Evolutionary conservation across 1,140 invertebrate species (phyloP), one percentile per base, ranked within the genome.

Genomic region (Rhagoletis zephyria): DNA sequence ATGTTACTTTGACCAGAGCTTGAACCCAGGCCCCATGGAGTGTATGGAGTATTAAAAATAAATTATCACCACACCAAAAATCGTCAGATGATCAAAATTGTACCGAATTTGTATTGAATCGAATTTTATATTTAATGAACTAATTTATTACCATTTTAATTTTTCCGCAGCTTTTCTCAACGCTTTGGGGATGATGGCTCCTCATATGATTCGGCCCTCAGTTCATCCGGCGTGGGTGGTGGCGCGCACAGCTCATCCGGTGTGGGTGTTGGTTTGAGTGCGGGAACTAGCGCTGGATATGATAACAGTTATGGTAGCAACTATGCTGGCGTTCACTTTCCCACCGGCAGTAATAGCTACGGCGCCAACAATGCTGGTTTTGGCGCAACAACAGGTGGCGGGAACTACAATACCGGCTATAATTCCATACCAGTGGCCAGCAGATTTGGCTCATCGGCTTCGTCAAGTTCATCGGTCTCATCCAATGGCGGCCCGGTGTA

Each of bases 381-480:
- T 5, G 51, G 1, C 2, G 10, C 51, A 56, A 16, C 10, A 10
- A 10, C 42, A 70, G 14, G 16, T 42, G 0, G n/a, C 40, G 40
- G 40, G 12, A 45, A 45, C 45, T 45, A 74, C 42, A n/a, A 56
- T 56, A 56, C 51, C 10, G 51, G 51, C 51, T 56, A 5, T 30
- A 56, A 14, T 12, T 3, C 14, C 3, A 42, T 59, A 56, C 45
- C 45, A 67, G 5, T n/a, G 7, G 48, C 2, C 40, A 81, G 16
- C 16, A 67, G 30, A 67, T 67, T 67, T 67, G 64, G 64, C 19
- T 87, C 88, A 0, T 89, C 90, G 10, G 89, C 89, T 4, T 91
- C 90, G 0, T 91, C 90, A 1, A 89, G 89, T 1, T 91, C 91
- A 40, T 88, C 88, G 10, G 88, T 89, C 12, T 89, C 89, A 12